phyloP scores from a whole-genome alignment of 2,113 vertebrate species.

The Paralichthys olivaceus region DNA sequence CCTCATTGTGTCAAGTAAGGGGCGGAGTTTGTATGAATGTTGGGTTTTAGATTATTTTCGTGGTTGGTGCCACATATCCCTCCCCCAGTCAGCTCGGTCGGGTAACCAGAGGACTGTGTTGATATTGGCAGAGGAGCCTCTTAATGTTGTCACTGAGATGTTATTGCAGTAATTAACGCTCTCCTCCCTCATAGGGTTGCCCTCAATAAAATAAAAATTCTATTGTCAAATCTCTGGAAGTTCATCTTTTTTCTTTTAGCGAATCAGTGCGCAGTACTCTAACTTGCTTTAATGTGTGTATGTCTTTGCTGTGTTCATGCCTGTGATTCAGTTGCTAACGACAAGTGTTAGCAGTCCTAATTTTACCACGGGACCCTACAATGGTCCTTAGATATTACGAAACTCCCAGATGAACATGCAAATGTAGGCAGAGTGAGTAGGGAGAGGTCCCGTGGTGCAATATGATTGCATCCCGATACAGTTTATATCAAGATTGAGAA shows the following conservation, averaged over 20 bases:
- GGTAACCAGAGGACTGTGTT: neutral
- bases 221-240: too few species aligned
- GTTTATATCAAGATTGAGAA: neutral
- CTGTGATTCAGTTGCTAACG: too few species aligned
- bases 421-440: neutral
- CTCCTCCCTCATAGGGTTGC: too few species aligned
- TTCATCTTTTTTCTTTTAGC: too few species aligned
- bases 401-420: neutral
- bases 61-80: constrained; percentile 1
- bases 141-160: neutral
- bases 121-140: neutral
- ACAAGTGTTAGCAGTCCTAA: neutral
- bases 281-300: too few species aligned
- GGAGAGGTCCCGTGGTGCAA: neutral
- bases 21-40: constrained; percentile 29
- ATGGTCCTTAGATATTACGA: neutral
- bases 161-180: neutral
- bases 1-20: constrained; percentile 33
- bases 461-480: neutral
- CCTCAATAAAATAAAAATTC: too few species aligned
- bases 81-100: constrained; percentile 11
- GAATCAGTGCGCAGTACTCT: too few species aligned
- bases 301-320: neutral
- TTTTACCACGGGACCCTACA: neutral
- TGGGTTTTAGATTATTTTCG: constrained; percentile 25